These are phyloP conservation scores for Bradypodion ventrale DNA, from an alignment of 2,797 vertebrate genomes.

Conservation along the genomic window DNA sequence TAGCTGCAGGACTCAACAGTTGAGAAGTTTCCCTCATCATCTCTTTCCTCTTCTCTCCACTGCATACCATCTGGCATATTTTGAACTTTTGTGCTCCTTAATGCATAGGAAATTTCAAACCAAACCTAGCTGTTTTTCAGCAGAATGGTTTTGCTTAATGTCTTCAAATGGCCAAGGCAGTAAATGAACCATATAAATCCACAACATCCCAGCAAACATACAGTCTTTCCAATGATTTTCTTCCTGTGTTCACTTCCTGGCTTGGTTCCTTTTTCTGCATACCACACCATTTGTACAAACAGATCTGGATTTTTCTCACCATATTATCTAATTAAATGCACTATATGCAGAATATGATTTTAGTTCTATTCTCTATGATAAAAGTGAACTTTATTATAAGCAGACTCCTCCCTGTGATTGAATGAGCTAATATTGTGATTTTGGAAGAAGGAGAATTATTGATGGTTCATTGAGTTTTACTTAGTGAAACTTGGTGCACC, in stretches of 20 bases:
- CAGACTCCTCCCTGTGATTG: constrained; percentile 15
- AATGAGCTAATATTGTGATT: constrained; percentile 30
- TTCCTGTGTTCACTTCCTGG: not conserved
- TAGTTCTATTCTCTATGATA: constrained; percentile 41
- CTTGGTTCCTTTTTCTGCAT: constrained; percentile 14
- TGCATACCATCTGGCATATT: constrained; percentile 22
- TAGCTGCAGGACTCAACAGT: not conserved
- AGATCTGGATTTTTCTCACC: not conserved
- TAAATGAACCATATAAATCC: constrained; percentile 34
- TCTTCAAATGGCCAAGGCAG: not conserved
- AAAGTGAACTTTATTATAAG: constrained; percentile 40
- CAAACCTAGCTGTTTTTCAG: constrained; percentile 29
- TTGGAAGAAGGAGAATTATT: constrained; percentile 8
- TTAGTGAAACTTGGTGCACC: not conserved
- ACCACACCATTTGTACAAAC: constrained; percentile 4
- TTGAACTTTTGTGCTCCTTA: constrained; percentile 10
- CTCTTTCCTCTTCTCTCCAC: constrained; percentile 28
- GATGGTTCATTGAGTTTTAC: not conserved
- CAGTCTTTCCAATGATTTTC: constrained; percentile 3
- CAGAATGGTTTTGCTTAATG: constrained; percentile 12
- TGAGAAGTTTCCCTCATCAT: constrained; percentile 29
- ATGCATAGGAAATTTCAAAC: constrained; percentile 13
- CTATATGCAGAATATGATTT: constrained; percentile 41
- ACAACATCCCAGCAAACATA: constrained; percentile 22
- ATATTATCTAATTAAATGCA: constrained; percentile 15